phyloP scores from a whole-genome alignment of 2,797 vertebrate species.

The Lacerta agilis region DNA sequence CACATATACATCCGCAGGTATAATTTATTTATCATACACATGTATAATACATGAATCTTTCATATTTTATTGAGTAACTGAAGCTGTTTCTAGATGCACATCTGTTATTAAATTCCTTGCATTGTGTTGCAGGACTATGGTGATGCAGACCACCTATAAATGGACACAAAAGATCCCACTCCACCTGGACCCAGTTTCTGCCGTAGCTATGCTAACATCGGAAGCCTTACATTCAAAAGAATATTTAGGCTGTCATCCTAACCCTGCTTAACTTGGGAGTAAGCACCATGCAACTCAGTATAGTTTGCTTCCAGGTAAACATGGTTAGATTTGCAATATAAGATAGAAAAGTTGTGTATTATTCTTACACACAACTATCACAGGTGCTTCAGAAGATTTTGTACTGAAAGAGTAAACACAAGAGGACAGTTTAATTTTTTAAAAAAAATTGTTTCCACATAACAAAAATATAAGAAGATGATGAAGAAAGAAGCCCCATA shows the following conservation, averaged over 20 bases:
- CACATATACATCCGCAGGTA: slow-evolving; percentile 66
- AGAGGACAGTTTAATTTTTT: not conserved
- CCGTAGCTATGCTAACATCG: slow-evolving; percentile 11
- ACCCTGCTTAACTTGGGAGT: too few relatives aligned
- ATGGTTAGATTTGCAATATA: too few relatives aligned
- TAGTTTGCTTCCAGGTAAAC: too few relatives aligned
- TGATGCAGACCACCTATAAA: slow-evolving; percentile 56
- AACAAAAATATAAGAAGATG: too few relatives aligned
- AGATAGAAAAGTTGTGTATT: slow-evolving; percentile 62
- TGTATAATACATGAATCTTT: slow-evolving; percentile 81
- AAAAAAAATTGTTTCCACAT: too few relatives aligned
- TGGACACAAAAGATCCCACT: slow-evolving; percentile 50
- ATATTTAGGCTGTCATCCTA: slow-evolving; percentile 51
- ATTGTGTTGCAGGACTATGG: slow-evolving; percentile 32
- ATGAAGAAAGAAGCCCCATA: too few relatives aligned
- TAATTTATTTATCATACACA: slow-evolving; percentile 78
- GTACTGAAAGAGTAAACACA: not conserved
- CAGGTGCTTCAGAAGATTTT: slow-evolving; percentile 37
- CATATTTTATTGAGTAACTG: slow-evolving; percentile 70
- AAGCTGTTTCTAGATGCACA: slow-evolving; percentile 70
- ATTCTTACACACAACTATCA: slow-evolving; percentile 52
- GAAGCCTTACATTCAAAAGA: slow-evolving; percentile 63
- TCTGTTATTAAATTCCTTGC: slow-evolving; percentile 74
- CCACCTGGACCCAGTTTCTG: slow-evolving; percentile 60
- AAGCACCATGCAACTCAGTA: too few relatives aligned